phyloP scores from a whole-genome alignment of 2,888 invertebrate species.

The Apotomis turbidana region DNA sequence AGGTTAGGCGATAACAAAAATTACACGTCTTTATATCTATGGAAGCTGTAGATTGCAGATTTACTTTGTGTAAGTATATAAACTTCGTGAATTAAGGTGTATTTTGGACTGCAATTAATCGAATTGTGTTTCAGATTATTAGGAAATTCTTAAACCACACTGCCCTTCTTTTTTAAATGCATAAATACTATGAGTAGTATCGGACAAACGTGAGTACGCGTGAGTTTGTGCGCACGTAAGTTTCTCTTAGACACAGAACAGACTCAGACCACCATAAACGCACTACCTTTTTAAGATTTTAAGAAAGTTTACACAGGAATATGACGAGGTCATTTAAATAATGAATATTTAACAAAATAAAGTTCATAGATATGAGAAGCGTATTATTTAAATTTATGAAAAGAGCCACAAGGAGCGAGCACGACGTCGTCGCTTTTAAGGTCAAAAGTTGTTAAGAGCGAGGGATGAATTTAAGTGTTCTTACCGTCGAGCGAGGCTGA shows the following conservation, averaged over 20 bases:
- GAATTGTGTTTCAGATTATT: too few relatives aligned
- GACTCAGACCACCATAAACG: too few relatives aligned
- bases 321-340: conserved; percentile 17
- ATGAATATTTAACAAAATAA: conserved; percentile 24
- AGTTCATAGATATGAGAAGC: conserved; percentile 31
- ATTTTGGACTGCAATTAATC: too few relatives aligned
- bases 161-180: too few relatives aligned
- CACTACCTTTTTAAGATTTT: neutral
- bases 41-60: too few relatives aligned
- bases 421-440: conserved; percentile 43
- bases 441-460: conserved; percentile 48
- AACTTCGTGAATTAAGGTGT: too few relatives aligned
- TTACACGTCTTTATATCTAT: neutral
- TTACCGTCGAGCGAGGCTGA: conserved; percentile 29
- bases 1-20: neutral
- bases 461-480: conserved; percentile 47
- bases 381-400: conserved; percentile 39
- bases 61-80: too few relatives aligned
- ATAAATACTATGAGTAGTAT: too few relatives aligned
- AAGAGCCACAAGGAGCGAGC: conserved; percentile 22
- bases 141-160: too few relatives aligned
- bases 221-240: too few relatives aligned
- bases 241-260: too few relatives aligned
- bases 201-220: too few relatives aligned
- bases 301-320: neutral